phyloP scores from a whole-genome alignment of 2,113 vertebrate genomes.

The Xyrauchen texanus region DNA sequence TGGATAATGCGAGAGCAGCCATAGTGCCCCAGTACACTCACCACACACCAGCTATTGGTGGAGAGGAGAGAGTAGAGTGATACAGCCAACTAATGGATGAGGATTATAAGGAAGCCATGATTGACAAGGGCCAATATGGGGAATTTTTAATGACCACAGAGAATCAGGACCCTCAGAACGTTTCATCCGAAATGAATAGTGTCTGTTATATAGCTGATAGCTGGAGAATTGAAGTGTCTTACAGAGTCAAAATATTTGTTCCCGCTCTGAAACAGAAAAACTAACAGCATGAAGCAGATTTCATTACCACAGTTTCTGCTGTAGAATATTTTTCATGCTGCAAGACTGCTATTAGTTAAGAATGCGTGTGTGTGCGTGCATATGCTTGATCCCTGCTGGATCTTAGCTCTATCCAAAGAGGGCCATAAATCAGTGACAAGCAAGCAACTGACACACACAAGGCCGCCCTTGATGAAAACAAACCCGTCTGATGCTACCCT shows the following conservation, averaged over 20 bases:
- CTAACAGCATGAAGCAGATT: slow-evolving; percentile 7
- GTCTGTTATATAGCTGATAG: no score
- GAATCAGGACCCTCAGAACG: no score
- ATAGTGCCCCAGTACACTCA: no score
- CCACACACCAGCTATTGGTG: no score
- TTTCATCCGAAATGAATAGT: no score
- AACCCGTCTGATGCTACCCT: background rate
- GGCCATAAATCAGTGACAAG: slow-evolving; percentile 10
- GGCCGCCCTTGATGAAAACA: slow-evolving; percentile 15
- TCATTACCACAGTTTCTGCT: background rate
- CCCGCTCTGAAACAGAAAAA: slow-evolving; percentile 3
- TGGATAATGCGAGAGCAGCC: no score
- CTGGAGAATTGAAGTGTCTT: slow-evolving; percentile 6
- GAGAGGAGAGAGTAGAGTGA: no score
- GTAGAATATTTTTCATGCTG: background rate
- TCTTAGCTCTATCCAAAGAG: slow-evolving; percentile 12
- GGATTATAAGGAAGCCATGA: no score
- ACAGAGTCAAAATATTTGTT: background rate
- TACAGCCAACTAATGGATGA: no score
- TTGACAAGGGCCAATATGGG: no score
- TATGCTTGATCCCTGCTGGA: slow-evolving; percentile 21
- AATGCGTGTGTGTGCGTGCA: background rate
- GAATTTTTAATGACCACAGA: no score
- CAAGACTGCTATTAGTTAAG: background rate
- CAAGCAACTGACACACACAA: background rate